Evolutionary conservation across 53 echinoderm and acorn worm genomes (phyloP).

Genomic region (Astropecten irregularis): DNA sequence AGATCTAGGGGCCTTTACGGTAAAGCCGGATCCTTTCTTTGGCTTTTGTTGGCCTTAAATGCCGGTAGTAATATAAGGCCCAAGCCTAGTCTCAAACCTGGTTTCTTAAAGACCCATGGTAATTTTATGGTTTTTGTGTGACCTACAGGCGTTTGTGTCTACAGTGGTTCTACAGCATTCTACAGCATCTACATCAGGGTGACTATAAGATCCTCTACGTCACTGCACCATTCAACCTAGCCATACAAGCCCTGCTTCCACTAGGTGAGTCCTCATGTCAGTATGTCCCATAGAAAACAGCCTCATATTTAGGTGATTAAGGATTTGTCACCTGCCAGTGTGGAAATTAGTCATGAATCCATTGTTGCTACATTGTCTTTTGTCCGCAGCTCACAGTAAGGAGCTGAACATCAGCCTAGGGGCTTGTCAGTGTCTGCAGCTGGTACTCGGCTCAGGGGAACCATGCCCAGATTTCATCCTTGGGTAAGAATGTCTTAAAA

Average conservation of each 20-base stretch:
- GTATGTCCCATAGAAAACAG: not conserved
- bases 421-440: conserved; percentile 67
- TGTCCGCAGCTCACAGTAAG: conserved; percentile 64
- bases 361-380: no score
- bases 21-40: no score
- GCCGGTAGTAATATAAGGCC: no score
- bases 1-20: no score
- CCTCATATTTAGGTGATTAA: not conserved
- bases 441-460: conserved; percentile 61
- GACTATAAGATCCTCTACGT: conserved; percentile 78
- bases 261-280: conserved; percentile 59
- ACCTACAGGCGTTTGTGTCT: conserved; percentile 69
- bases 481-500: conserved; percentile 44
- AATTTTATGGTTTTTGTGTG: no score
- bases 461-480: conserved; percentile 65
- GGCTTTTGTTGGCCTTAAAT: no score
- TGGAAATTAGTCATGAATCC: no score
- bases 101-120: no score
- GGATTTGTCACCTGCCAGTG: not conserved
- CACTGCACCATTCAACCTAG: conserved; percentile 62
- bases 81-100: no score
- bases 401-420: conserved; percentile 69
- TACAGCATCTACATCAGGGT: conserved; percentile 75
- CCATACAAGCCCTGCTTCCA: conserved; percentile 76
- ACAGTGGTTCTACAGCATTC: conserved; percentile 81